Base-by-base conservation (phyloP, 1,140 invertebrate species). In the Aphis gossypii region DNA sequence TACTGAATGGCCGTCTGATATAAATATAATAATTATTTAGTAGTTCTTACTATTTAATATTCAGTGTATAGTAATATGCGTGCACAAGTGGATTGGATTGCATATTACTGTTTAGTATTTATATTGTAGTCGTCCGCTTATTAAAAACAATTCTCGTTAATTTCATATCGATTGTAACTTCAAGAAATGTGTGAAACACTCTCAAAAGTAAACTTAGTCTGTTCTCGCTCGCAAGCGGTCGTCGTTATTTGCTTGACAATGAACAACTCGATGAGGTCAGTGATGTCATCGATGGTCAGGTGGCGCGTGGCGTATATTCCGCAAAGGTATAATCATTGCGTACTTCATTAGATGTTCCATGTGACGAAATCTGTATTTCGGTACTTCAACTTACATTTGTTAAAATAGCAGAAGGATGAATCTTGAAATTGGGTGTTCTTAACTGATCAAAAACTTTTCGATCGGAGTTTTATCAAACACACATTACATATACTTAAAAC, bases 1-100 rank as follows among this genome's bases (percentile, higher is more conserved):
- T 68, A 68, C 30, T n/a, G 30, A 30, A 41, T 41, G 38, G 38
- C 38, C 30, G 25, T 2, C 3, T 3, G 60, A 76, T n/a, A 18
- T n/a, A 76, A 76, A 76, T 76, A 76, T 76, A 76, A 76, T 76
- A 76, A n/a, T n/a, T 18, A 76, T 76, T 76, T 68, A 68, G 30
- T n/a, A n/a, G 60, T 68, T 25, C 23, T 60, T 51, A 51, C 14
- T 51, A 25, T 60, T 30, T 9, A 14, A 30, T 68, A 18, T 68
- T 18, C 18, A 18, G 14, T n/a, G 4, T 5, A 18, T 68, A n/a
- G 60, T 68, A 60, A 35, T 76, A 35, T 14, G 60, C 30, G 14
- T n/a, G 60, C n/a, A 20, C 60, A n/a, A 35, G 30, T 76, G 60
- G 60, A 35, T n/a, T 4, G 60, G 14, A 68, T 83, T 83, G 21